Evolutionary conservation across 2,113 vertebrate genomes (phyloP).

Genomic region (Neolamprologus falcicula): DNA sequence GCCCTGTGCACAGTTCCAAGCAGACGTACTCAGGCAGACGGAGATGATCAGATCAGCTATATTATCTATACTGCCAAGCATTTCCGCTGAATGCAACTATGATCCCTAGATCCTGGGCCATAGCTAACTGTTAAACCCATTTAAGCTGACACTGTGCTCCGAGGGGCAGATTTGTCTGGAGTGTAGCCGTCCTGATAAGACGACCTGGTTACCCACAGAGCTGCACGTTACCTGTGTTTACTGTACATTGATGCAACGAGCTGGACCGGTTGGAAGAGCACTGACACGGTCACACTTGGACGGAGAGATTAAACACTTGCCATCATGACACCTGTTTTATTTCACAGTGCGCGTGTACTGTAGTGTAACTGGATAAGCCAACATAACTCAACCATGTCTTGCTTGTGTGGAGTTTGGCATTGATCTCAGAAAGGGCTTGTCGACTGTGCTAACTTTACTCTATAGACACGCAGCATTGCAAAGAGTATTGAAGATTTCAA

Average conservation of each 20-base stretch:
- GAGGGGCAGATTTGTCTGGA: constrained; percentile 49
- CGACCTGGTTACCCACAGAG: constrained; percentile 44
- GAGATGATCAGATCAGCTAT: constrained; percentile 38
- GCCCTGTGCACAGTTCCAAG: background rate
- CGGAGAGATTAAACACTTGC: constrained; percentile 24
- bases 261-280: background rate
- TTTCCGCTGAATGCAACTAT: constrained; percentile 14
- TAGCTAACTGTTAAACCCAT: constrained; percentile 52
- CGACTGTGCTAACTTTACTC: background rate
- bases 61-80: background rate
- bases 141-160: constrained; percentile 54
- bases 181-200: constrained; percentile 10
- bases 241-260: constrained; percentile 3
- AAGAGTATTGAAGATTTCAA: background rate
- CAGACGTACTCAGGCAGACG: background rate
- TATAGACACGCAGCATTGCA: background rate
- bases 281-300: background rate
- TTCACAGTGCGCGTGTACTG: background rate
- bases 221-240: constrained; percentile 37
- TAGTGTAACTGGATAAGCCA: background rate
- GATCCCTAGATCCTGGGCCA: constrained; percentile 21
- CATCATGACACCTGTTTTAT: constrained; percentile 15
- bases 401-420: constrained; percentile 24
- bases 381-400: constrained; percentile 10
- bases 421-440: background rate